Conservation (phyloP, 2,888 invertebrate species). For the Apantesis nais region DNA sequence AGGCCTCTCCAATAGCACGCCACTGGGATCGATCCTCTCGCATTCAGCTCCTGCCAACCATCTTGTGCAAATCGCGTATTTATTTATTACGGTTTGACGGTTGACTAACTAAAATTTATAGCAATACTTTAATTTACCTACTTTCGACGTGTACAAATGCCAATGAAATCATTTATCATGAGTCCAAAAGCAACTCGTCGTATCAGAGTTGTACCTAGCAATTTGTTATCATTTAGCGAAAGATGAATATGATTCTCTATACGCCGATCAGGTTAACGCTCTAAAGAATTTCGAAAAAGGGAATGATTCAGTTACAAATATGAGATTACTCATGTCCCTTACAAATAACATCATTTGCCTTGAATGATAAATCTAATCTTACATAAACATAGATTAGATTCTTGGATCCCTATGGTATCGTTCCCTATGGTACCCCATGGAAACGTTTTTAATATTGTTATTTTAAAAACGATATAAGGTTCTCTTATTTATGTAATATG, state of each 20-base stretch:
- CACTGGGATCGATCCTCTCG: too few relatives aligned
- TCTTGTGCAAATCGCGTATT: too few relatives aligned
- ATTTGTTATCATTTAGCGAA: background rate
- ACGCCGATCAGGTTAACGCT: constrained; percentile 24
- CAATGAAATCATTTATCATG: too few relatives aligned
- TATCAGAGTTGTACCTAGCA: background rate
- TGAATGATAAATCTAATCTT: constrained; percentile 37
- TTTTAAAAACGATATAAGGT: too few relatives aligned
- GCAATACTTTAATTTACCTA: background rate
- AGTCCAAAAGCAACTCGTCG: background rate
- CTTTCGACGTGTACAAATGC: background rate
- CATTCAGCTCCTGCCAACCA: too few relatives aligned
- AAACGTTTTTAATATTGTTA: too few relatives aligned
- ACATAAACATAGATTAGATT: constrained; percentile 45
- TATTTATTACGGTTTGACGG: too few relatives aligned
- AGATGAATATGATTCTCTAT: constrained; percentile 4
- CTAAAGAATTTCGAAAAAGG: constrained; percentile 23
- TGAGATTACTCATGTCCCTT: constrained; percentile 34
- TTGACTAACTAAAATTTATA: background rate
- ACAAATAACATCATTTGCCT: constrained; percentile 33
- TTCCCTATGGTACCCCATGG: too few relatives aligned
- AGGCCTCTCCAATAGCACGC: too few relatives aligned
- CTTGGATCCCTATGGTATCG: constrained; percentile 27
- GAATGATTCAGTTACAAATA: constrained; percentile 42
- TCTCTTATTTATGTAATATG: too few relatives aligned